A percentile compares a stretch with the other conserved stretches of the same genome.
These are phyloP conservation scores for Antheraea pernyi DNA, from an alignment of 1,140 invertebrate species.

Conservation along the genomic window DNA sequence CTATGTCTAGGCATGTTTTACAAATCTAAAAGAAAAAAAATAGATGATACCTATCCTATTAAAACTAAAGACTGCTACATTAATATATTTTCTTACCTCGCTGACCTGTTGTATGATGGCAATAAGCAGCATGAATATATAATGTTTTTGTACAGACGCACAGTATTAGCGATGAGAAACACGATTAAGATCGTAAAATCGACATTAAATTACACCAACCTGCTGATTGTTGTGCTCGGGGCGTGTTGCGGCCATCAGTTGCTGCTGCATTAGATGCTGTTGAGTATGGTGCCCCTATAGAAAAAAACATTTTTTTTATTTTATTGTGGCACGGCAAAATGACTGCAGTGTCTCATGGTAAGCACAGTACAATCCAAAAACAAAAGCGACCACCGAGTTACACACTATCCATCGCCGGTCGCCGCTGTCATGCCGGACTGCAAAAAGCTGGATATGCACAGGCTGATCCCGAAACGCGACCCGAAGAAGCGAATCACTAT, in stretches of 20 bases:
- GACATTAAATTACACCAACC: conserved; percentile 38
- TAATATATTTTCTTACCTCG: conserved; percentile 47
- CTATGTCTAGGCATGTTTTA: too few relatives aligned
- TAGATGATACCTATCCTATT: not conserved
- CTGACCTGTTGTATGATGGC: conserved; percentile 60
- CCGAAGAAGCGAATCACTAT: too few relatives aligned
- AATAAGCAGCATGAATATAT: conserved; percentile 54
- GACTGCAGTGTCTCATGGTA: too few relatives aligned
- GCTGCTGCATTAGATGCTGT: conserved; percentile 67
- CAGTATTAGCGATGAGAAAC: conserved; percentile 17
- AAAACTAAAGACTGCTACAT: not conserved
- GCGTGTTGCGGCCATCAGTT: conserved; percentile 57
- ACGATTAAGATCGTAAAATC: not conserved
- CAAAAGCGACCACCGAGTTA: too few relatives aligned
- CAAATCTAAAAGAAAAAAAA: too few relatives aligned
- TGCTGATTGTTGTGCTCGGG: conserved; percentile 67
- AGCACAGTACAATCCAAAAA: too few relatives aligned
- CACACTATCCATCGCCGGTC: too few relatives aligned
- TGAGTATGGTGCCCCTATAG: conserved; percentile 65
- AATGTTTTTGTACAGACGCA: conserved; percentile 35
- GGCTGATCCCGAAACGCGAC: too few relatives aligned
- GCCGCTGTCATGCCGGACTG: too few relatives aligned
- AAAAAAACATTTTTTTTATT: conserved; percentile 11
- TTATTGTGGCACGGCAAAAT: too few relatives aligned
- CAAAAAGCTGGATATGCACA: too few relatives aligned